Percentiles rank a stretch among this genome's conserved stretches.
phyloP scores from a whole-genome alignment of 2,888 invertebrate genomes.

The Pandemis cinnamomeana region DNA sequence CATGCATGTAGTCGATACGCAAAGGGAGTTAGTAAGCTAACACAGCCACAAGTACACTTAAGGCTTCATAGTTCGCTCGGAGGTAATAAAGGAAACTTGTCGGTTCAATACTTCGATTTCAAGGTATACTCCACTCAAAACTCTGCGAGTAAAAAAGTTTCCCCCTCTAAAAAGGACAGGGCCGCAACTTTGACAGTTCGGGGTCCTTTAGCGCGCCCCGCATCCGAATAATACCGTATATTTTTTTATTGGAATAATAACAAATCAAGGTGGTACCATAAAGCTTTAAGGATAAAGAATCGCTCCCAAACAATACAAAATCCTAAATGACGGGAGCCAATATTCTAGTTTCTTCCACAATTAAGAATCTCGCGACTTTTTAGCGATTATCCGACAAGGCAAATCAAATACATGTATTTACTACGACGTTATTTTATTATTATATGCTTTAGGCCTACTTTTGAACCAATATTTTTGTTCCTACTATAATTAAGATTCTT shows the following conservation, averaged over 20 bases:
- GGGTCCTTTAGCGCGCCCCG: background rate
- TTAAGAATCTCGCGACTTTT: no score
- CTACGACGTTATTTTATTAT: no score
- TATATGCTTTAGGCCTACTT: background rate
- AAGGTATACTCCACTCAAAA: conserved; percentile 31
- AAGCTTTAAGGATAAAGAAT: background rate
- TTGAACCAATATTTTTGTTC: background rate
- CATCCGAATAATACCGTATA: background rate
- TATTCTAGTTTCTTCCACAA: background rate
- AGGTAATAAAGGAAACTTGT: conserved; percentile 66
- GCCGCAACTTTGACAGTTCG: background rate
- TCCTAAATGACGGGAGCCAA: background rate
- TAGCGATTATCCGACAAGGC: no score
- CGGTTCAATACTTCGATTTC: conserved; percentile 45
- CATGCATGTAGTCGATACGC: background rate
- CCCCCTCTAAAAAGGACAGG: conserved; percentile 10
- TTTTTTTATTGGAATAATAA: background rate
- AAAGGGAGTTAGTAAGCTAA: conserved; percentile 42
- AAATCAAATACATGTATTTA: no score
- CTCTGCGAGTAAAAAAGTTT: conserved; percentile 35
- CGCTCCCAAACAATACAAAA: background rate
- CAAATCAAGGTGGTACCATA: background rate
- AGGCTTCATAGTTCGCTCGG: conserved; percentile 58
- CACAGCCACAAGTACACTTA: conserved; percentile 60
- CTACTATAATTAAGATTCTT: no score